phyloP scores from a whole-genome alignment of 2,113 vertebrate species.

The Erinaceus europaeus region DNA sequence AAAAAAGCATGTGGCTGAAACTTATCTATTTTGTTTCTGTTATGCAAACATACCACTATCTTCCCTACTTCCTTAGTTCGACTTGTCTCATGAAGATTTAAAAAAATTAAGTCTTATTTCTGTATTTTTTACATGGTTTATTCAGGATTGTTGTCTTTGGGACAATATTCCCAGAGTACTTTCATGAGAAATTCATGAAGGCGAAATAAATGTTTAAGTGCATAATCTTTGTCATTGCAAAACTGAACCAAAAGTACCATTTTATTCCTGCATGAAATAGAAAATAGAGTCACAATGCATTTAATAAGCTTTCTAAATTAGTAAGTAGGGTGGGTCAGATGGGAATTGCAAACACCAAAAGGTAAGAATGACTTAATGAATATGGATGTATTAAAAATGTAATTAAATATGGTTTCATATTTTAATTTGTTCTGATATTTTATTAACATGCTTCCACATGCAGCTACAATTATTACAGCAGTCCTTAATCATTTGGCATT shows the following conservation, averaged over 20 bases:
- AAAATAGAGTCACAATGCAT: constrained; percentile 33
- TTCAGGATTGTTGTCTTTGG: not conserved
- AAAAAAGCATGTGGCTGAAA: not conserved
- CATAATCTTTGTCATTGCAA: constrained; percentile 6
- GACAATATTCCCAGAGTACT: not conserved
- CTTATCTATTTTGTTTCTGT: not conserved
- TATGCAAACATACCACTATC: not conserved
- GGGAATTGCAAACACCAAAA: constrained; percentile 33
- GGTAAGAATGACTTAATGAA: constrained; percentile 32
- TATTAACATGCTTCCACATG: constrained; percentile 28
- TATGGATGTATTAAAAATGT: not conserved
- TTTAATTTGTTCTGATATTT: constrained; percentile 42
- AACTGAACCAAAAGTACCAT: constrained; percentile 39
- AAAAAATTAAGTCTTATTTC: not conserved
- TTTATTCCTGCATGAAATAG: constrained; percentile 36
- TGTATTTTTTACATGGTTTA: not conserved
- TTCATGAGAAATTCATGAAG: constrained; percentile 20
- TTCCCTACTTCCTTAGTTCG: not conserved
- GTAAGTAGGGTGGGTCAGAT: constrained; percentile 30
- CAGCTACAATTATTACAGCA: not conserved
- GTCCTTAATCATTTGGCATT: not conserved
- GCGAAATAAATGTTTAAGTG: constrained; percentile 4
- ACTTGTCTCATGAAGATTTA: not conserved
- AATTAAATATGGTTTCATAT: constrained; percentile 56
- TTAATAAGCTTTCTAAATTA: constrained; percentile 48